phyloP scores from a whole-genome alignment of 1,140 invertebrate genomes.

The Hermatobates lingyangjiaoensis region DNA sequence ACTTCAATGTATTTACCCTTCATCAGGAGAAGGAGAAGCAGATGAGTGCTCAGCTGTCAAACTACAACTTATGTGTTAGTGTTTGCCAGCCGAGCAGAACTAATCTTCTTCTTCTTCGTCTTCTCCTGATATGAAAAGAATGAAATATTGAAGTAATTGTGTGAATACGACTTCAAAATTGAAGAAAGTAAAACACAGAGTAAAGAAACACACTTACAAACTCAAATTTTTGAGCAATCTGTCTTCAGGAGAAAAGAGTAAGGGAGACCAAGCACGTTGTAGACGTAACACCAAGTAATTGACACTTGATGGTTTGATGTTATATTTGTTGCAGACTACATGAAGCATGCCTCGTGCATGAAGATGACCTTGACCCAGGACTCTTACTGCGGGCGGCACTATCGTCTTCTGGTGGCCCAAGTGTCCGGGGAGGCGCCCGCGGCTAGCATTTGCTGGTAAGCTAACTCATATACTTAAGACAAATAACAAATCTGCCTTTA shows the following conservation, averaged over 20 bases:
- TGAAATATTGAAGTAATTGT: too few relatives aligned
- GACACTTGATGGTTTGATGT: neutral
- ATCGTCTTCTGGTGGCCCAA: slow-evolving; percentile 32
- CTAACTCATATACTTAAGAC: neutral
- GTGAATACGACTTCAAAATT: too few relatives aligned
- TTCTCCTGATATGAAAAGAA: too few relatives aligned
- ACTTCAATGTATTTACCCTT: too few relatives aligned
- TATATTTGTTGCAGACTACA: slow-evolving; percentile 29
- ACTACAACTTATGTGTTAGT: too few relatives aligned
- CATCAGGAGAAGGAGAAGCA: too few relatives aligned
- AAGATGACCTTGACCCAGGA: slow-evolving; percentile 34
- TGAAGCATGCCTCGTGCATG: slow-evolving; percentile 35
- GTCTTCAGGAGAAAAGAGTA: neutral
- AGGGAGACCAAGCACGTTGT: neutral
- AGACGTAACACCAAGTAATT: neutral
- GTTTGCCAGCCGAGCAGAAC: too few relatives aligned
- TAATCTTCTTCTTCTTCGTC: too few relatives aligned
- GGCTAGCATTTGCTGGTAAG: slow-evolving; percentile 36
- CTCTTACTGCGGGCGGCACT: slow-evolving; percentile 33
- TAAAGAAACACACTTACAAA: too few relatives aligned
- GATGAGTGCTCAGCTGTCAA: too few relatives aligned
- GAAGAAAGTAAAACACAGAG: too few relatives aligned
- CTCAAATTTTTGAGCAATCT: too few relatives aligned
- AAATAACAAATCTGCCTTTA: neutral
- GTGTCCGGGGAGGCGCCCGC: slow-evolving; percentile 33